A percentile compares a stretch with the other conserved stretches of the same genome.
These are phyloP conservation scores for Condylostylus longicornis DNA, from an alignment of 1,140 invertebrate species.

Conservation along the genomic window DNA sequence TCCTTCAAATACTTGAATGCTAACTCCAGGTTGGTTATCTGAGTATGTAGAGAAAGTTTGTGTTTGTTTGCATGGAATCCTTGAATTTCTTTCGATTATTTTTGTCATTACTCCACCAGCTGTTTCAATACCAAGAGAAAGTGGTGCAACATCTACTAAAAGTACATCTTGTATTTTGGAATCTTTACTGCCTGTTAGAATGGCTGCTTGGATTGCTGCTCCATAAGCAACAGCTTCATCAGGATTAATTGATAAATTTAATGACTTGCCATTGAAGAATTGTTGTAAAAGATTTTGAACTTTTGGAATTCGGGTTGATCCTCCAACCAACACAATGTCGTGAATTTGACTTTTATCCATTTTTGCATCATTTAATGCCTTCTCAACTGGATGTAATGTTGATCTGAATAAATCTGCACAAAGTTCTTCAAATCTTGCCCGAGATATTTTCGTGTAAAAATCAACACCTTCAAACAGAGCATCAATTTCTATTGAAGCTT, in stretches of 20 bases:
- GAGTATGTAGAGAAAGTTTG: constrained; percentile 45
- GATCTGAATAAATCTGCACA: constrained; percentile 58
- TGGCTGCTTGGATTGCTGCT: constrained; percentile 55
- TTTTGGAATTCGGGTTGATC: constrained; percentile 44
- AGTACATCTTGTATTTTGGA: constrained; percentile 41
- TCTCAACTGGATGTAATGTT: constrained; percentile 52
- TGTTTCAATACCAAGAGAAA: constrained; percentile 40
- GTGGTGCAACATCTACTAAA: constrained; percentile 35
- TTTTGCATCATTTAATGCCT: constrained; percentile 51
- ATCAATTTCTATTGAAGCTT: constrained; percentile 52
- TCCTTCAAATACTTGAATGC: constrained; percentile 46
- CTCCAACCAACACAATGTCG: constrained; percentile 43
- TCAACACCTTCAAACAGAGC: constrained; percentile 55
- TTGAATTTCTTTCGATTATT: constrained; percentile 40
- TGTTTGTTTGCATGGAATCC: constrained; percentile 43
- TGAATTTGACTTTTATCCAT: constrained; percentile 47
- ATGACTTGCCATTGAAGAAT: constrained; percentile 41
- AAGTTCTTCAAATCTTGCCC: constrained; percentile 69
- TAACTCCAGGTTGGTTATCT: constrained; percentile 50
- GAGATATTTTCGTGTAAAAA: constrained; percentile 64
- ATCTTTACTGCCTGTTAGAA: constrained; percentile 42
- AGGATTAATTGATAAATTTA: constrained; percentile 56
- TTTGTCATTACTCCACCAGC: constrained; percentile 42
- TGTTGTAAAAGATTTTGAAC: constrained; percentile 42
- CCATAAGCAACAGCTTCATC: constrained; percentile 58